Evolutionary conservation across 2,888 invertebrate species (phyloP).

Genomic region (Melangyna quadrimaculata): DNA sequence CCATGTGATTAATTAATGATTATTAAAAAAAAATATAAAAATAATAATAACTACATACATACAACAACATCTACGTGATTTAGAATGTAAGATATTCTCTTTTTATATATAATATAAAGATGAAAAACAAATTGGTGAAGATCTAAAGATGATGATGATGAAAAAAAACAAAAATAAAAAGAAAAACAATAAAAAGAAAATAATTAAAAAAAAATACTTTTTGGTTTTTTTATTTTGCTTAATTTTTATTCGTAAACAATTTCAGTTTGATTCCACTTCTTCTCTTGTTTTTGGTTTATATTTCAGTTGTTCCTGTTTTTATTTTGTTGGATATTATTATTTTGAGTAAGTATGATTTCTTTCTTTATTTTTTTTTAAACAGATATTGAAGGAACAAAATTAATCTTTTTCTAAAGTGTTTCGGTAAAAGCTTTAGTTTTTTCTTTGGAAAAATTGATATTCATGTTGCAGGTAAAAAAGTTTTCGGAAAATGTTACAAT

Average conservation of each 20-base stretch:
- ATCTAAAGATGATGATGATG: conserved; percentile 26
- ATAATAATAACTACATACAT: conserved; percentile 66
- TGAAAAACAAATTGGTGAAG: conserved; percentile 65
- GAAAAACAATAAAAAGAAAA: conserved; percentile 61
- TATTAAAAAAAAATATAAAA: conserved; percentile 49
- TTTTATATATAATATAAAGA: conserved; percentile 70
- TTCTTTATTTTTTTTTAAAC: not conserved
- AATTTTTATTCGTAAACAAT: not conserved
- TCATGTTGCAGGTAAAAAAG: too few relatives aligned
- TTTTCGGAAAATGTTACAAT: too few relatives aligned
- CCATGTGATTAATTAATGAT: conserved; percentile 76
- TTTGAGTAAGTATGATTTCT: conserved; percentile 48
- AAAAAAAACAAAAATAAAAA: conserved; percentile 44
- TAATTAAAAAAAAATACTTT: conserved; percentile 61
- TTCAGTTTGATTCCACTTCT: conserved; percentile 3
- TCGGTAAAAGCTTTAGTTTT: not conserved
- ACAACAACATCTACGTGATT: conserved; percentile 72
- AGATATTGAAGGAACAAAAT: not conserved
- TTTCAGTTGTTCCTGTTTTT: conserved; percentile 16
- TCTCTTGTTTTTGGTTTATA: not conserved
- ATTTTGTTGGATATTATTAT: conserved; percentile 10
- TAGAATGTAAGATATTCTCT: conserved; percentile 70
- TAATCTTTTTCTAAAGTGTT: not conserved
- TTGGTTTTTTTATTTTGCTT: conserved; percentile 56
- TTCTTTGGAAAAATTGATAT: not conserved